Base-by-base conservation (phyloP, 2,797 vertebrate genomes). In the Tapera naevia region DNA sequence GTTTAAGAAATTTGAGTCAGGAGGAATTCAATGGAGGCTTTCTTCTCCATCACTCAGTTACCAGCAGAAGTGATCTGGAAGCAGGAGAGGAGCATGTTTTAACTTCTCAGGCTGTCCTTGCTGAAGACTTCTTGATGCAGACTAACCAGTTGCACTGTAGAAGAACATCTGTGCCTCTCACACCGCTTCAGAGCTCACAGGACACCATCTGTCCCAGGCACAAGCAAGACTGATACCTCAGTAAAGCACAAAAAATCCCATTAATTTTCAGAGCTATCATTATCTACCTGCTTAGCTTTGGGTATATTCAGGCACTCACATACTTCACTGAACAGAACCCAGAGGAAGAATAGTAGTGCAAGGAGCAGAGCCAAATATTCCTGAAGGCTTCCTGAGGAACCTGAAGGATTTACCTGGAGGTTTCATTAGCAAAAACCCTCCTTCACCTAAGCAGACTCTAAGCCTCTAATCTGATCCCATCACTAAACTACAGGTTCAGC, bases 61-160 rank as follows among this genome's bases (percentile, higher is more conserved):
- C 39, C 51, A 93, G 30, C 23, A 88, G 39, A 79, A 70, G 60
- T 84, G 62, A 56, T 70, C 14, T 70, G 66, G 71, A 89, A 93
- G 60, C 56, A 70, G 51, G 17, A 87, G 22, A 70, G 11, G 13
- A 88, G 11, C 9, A 12, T 25, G 7, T 75, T 89, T 79, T 41
- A 58, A 60, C 9, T 12, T 8, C 7, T 21, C 21, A 53, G 21
- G 32, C 4, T 58, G 78, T 43, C 10, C 25, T 45, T 78, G 33
- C 32, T 58, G 24, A 84, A 86, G 53, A 71, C 13, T 6, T 70
- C 21, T 70, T 41, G 27, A 45, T 50, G 60, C n/a, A 27, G 35
- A 53, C 9, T 66, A 35, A 17, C 14, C 60, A 45, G 27, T 24
- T 54, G 19, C 27, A 32, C 8, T 5, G 11, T 13, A 0, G 0